phyloP scores from a whole-genome alignment of 2,888 invertebrate species.

The Eupeodes latifasciatus region DNA sequence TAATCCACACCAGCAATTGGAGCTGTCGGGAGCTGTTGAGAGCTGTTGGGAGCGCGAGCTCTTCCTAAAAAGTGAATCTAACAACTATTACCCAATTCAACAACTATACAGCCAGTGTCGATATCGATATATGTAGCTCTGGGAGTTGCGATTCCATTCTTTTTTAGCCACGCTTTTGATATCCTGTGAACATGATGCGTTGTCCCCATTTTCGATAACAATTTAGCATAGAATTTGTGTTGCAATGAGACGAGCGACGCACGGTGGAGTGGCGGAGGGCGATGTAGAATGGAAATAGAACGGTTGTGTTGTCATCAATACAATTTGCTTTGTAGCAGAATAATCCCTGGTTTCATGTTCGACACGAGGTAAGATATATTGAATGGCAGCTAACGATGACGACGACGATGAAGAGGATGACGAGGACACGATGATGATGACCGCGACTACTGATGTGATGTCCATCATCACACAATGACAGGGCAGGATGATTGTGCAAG shows the following conservation, averaged over 20 bases:
- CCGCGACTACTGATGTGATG: too few relatives aligned
- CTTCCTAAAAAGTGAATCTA: conserved; percentile 51
- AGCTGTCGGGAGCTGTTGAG: neutral
- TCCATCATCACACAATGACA: too few relatives aligned
- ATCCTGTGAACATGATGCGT: conserved; percentile 63
- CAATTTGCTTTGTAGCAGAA: conserved; percentile 59
- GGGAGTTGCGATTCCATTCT: conserved; percentile 13
- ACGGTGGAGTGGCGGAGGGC: neutral
- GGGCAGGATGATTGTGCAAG: too few relatives aligned
- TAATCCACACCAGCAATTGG: conserved; percentile 55
- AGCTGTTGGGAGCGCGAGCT: neutral
- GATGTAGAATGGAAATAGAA: conserved; percentile 51
- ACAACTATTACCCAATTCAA: conserved; percentile 59
- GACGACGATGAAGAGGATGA: neutral
- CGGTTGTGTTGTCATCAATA: conserved; percentile 71
- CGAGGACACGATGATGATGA: neutral
- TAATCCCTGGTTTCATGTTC: conserved; percentile 63
- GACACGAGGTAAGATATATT: conserved; percentile 26
- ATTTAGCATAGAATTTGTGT: neutral
- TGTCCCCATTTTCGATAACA: conserved; percentile 17
- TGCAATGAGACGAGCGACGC: neutral
- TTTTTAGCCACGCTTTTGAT: conserved; percentile 39
- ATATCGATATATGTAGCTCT: too few relatives aligned
- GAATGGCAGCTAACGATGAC: neutral
- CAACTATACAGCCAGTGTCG: conserved; percentile 22